Evolutionary conservation across 2,888 invertebrate genomes (phyloP).

Genomic region (Gryllus longicercus): DNA sequence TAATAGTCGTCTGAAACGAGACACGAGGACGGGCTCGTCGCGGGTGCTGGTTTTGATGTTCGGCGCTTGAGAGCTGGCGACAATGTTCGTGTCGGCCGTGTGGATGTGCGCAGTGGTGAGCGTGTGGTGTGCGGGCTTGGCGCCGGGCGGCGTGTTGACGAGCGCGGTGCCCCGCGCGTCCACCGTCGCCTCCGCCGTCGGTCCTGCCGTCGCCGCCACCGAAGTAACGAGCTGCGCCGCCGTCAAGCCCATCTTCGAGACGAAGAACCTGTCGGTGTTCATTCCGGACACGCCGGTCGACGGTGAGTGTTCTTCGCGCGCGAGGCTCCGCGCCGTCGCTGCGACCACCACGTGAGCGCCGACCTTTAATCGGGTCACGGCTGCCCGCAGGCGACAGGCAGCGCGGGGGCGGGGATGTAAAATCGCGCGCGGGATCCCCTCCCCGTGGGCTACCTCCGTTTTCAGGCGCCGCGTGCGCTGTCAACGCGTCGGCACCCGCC

Average conservation of each 20-base stretch:
- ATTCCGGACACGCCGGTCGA: conserved; percentile 36
- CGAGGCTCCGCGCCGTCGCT: background rate
- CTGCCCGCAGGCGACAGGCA: background rate
- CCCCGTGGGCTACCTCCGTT: too few relatives aligned
- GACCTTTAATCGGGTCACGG: background rate
- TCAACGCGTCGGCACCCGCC: too few relatives aligned
- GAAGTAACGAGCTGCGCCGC: conserved; percentile 32
- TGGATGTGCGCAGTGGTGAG: background rate
- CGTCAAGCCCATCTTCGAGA: conserved; percentile 43
- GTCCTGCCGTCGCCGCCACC: background rate
- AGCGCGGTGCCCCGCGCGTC: background rate
- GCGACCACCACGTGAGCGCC: background rate
- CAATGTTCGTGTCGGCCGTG: background rate
- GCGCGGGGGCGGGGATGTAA: background rate
- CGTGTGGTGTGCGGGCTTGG: background rate
- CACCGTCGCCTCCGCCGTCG: background rate
- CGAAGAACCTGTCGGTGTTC: conserved; percentile 41
- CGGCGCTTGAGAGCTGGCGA: background rate
- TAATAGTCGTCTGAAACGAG: background rate
- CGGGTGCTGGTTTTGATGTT: background rate
- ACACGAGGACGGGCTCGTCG: background rate
- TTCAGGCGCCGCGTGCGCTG: too few relatives aligned
- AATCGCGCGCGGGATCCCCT: too few relatives aligned
- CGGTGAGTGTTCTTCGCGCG: conserved; percentile 32
- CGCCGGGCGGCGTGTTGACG: too few relatives aligned